Base-by-base conservation (phyloP, 2,888 invertebrate species). In the Neoscelio sp. region DNA sequence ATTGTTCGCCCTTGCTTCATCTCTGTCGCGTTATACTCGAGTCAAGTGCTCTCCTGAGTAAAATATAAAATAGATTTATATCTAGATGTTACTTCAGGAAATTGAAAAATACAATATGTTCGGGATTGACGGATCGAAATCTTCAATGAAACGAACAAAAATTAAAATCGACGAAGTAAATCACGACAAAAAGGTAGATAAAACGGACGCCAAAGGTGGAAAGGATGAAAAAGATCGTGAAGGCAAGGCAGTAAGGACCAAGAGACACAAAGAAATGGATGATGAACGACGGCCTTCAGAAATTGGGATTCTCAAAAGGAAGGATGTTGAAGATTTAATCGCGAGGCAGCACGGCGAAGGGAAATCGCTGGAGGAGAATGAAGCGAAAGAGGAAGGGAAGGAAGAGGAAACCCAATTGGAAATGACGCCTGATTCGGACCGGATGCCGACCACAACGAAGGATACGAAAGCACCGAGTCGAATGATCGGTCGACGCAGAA, bases 61-160 rank as follows among this genome's bases (percentile, higher is more conserved):
- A 77, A 77, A 58, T 71, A 44, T 30, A 71, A n/a, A n/a, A n/a
- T n/a, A n/a, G n/a, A n/a, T n/a, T n/a, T 68, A 71, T 65, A 65
- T 60, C 60, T 64, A 77, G 58, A 68, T 54, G 28, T 81, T 50
- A 46, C 74, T 77, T 58, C 67, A 87, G 87, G 87, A 87, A 71
- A 84, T 76, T 71, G 84, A 83, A 70, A 85, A 84, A 65, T 86
- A 86, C 79, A 80, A n/a, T n/a, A n/a, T n/a, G n/a, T n/a, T n/a
- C n/a, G n/a, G n/a, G n/a, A n/a, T n/a, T n/a, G n/a, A n/a, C n/a
- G n/a, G 38, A 38, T 48, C 13, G 48, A 54, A 10, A 15, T 38
- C 20, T 28, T 8, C 4, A n/a, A 12, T 6, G 75, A 80, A 30
- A 30, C 13, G 18, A 8, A 10, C 42, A 30, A 82, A 79, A 64